Evolutionary conservation across 2,888 invertebrate genomes (phyloP), one percentile per base, ranked within the genome.

Genomic region (Cosmia trapezina): DNA sequence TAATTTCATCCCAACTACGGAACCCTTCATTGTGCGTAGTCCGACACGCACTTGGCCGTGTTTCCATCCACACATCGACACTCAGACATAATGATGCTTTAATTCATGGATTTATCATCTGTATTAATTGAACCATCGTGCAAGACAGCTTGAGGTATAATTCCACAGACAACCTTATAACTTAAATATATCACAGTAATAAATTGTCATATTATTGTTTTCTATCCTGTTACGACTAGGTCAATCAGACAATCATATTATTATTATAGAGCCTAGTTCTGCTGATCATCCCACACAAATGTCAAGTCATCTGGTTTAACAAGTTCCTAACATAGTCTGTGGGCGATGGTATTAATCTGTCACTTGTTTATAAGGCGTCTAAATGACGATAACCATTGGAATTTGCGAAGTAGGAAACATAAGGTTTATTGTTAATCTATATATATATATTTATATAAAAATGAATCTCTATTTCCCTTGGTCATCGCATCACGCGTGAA

Each of bases 261-360:
- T 70, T n/a, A 69, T 75, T 54, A 47, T 11, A 53, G 45, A 60
- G 11, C 43, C 67, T 57, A 37, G 56, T 11, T 53, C 28, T 28
- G 67, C 41, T 64, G 47, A n/a, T 17, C 78, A 60, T 72, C 80
- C 80, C 73, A 80, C 80, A 72, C 80, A 57, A 33, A 33, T 60
- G n/a, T 43, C 33, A 72, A 37, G 8, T 28, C 0, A 11, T n/a
- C 66, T 54, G 9, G 66, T 70, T 14, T 37, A 62, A 69, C 82
- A 19, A 47, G 72, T 64, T 76, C 8, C 5, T 56, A 45, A 53
- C 51, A 12, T 53, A 43, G 63, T 37, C 41, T n/a, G 83, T 80
- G 83, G 80, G 80, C 73, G 80, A 56, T 72, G 51, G n/a, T 66
- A 72, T 65, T 54, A 61, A 71, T 64, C 66, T 82, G 69, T 67